Evolutionary conservation across 2,888 invertebrate genomes (phyloP).

Genomic region (Listrodromus nycthemerus): DNA sequence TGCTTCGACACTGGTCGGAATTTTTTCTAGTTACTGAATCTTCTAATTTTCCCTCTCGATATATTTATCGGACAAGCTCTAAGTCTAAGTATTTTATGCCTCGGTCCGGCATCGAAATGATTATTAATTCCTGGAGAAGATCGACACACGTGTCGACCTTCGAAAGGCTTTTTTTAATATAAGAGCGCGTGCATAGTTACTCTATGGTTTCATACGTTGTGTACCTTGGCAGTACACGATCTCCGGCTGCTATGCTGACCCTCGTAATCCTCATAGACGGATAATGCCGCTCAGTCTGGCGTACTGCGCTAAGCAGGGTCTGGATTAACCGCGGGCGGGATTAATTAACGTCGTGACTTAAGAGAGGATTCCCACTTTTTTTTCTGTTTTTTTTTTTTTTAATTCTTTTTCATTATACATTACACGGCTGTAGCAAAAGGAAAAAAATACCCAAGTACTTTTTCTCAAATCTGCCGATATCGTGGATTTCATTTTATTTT

Average conservation of each 20-base stretch:
- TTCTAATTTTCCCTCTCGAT: not conserved
- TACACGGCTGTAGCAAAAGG: too few species aligned
- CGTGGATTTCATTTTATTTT: too few species aligned
- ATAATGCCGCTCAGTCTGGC: constrained; percentile 10
- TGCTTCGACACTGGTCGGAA: too few species aligned
- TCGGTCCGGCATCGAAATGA: not conserved
- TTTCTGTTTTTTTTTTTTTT: too few species aligned
- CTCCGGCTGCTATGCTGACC: not conserved
- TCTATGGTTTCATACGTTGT: not conserved
- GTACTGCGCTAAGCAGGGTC: not conserved
- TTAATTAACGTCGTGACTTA: constrained; percentile 30
- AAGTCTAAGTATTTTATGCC: not conserved
- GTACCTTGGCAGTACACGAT: not conserved
- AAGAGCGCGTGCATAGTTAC: not conserved
- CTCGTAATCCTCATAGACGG: not conserved
- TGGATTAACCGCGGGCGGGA: not conserved
- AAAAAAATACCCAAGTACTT: too few species aligned
- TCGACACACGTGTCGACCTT: not conserved
- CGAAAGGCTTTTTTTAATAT: not conserved
- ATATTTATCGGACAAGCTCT: not conserved
- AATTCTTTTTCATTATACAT: not conserved
- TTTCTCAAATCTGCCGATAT: too few species aligned
- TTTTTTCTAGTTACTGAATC: not conserved
- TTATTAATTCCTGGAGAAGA: not conserved
- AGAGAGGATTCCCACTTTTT: too few species aligned